Conservation (phyloP, 1,140 invertebrate species). For the Aphaenogaster floridana region DNA sequence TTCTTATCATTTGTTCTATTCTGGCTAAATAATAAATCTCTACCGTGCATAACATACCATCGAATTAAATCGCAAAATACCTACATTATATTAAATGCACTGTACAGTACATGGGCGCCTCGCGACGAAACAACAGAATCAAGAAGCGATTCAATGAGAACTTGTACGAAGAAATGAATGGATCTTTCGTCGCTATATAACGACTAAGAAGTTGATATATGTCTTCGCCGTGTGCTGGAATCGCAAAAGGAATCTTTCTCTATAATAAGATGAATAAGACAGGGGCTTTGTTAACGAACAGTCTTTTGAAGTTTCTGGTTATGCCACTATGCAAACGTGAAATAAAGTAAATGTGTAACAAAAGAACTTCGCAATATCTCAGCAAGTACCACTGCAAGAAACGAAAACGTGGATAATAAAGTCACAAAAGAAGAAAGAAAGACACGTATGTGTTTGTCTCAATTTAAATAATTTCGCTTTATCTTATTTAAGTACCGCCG, state of each 20-base stretch:
- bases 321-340: conserved; percentile 7
- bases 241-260: conserved; percentile 22
- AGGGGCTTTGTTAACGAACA: conserved; percentile 12
- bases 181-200: conserved; percentile 38
- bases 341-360: conserved; percentile 30
- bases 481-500: background rate
- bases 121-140: conserved; percentile 36
- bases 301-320: conserved; percentile 27
- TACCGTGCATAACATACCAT: background rate
- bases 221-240: conserved; percentile 13
- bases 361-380: conserved; percentile 10
- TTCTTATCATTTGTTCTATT: background rate
- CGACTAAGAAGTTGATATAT: conserved; percentile 41
- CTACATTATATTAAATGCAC: conserved; percentile 19
- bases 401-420: conserved; percentile 9
- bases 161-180: conserved; percentile 49
- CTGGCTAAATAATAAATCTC: background rate
- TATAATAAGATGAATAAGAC: conserved; percentile 15
- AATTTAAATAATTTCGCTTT: conserved; percentile 39
- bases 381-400: background rate
- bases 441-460: background rate
- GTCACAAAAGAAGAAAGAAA: background rate
- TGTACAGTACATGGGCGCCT: background rate
- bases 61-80: conserved; percentile 51
- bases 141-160: conserved; percentile 41